Percentiles rank a stretch among this genome's conserved stretches.
phyloP scores from a whole-genome alignment of 2,797 vertebrate species.

The Arremon aurantiirostris region DNA sequence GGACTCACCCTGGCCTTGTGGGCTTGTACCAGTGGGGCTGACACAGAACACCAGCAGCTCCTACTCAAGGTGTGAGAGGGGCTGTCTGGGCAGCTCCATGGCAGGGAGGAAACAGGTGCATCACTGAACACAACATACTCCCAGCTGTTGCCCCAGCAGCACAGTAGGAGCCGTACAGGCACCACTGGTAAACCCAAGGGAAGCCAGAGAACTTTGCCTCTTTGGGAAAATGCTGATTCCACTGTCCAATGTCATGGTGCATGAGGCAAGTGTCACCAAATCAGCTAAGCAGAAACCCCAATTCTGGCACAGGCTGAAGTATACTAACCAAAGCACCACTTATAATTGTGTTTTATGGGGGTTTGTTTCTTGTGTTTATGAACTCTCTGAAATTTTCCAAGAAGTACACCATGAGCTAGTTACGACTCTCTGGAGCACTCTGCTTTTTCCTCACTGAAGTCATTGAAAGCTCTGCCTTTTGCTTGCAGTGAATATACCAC shows the following conservation, averaged over 20 bases:
- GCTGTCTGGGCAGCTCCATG: background rate
- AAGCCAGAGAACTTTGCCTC: background rate
- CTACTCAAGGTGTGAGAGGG: background rate
- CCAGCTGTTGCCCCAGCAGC: background rate
- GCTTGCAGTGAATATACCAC: background rate
- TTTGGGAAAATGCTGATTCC: fast-evolving
- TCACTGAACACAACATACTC: background rate
- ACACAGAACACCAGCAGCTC: background rate
- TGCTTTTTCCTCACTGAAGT: background rate
- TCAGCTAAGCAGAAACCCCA: background rate
- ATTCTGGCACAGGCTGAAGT: background rate
- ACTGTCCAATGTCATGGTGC: background rate
- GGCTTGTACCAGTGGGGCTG: background rate
- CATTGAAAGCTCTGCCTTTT: background rate
- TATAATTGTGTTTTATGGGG: background rate
- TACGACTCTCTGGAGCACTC: background rate
- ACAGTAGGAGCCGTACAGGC: background rate
- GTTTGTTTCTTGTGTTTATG: background rate
- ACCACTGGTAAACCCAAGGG: background rate
- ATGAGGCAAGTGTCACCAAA: background rate
- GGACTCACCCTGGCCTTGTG: background rate
- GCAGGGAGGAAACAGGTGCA: background rate
- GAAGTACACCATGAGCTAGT: background rate
- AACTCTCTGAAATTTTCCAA: background rate
- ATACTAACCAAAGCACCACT: background rate